phyloP scores from a whole-genome alignment of 2,113 vertebrate species.

The Bujurquina vittata region DNA sequence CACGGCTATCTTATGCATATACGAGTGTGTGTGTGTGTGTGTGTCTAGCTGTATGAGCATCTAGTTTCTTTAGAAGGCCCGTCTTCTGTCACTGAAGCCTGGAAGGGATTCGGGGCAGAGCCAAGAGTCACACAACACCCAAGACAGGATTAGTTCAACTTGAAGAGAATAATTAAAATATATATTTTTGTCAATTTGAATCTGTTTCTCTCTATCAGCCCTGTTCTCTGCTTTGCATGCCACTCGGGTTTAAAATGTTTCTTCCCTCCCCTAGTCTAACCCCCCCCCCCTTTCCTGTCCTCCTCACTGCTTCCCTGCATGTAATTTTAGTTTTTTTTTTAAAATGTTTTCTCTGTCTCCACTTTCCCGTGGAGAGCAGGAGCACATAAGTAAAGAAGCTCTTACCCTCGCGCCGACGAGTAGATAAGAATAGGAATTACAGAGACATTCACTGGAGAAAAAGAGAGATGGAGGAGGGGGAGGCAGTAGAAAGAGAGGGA shows the following conservation, averaged over 20 bases:
- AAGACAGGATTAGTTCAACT: conserved; percentile 43
- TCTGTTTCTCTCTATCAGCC: conserved; percentile 2
- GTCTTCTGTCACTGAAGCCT: conserved; percentile 15
- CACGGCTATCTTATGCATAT: neutral
- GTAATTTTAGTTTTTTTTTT: conserved; percentile 66
- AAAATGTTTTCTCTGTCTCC: conserved; percentile 69
- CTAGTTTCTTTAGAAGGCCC: conserved; percentile 19
- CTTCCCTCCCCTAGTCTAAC: neutral
- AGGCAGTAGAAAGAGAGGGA: conserved; percentile 15
- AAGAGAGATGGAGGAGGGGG: conserved; percentile 20
- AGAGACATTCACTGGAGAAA: conserved; percentile 66
- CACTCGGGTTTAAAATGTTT: conserved; percentile 19
- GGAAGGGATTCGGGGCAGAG: conserved; percentile 21
- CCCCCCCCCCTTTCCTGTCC: neutral
- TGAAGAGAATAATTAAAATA: conserved; percentile 43
- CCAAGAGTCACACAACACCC: conserved; percentile 4
- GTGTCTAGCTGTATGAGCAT: neutral
- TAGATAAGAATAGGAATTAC: conserved; percentile 78
- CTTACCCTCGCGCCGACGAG: conserved; percentile 59
- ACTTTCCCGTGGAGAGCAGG: conserved; percentile 56
- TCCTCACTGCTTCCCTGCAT: conserved; percentile 39
- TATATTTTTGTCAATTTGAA: conserved; percentile 19
- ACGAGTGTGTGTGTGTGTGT: neutral
- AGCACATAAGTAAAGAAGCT: conserved; percentile 70
- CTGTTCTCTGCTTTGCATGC: conserved; percentile 18